Conservation (phyloP, 2,888 invertebrate species). For the Athripsodes cinereus region DNA sequence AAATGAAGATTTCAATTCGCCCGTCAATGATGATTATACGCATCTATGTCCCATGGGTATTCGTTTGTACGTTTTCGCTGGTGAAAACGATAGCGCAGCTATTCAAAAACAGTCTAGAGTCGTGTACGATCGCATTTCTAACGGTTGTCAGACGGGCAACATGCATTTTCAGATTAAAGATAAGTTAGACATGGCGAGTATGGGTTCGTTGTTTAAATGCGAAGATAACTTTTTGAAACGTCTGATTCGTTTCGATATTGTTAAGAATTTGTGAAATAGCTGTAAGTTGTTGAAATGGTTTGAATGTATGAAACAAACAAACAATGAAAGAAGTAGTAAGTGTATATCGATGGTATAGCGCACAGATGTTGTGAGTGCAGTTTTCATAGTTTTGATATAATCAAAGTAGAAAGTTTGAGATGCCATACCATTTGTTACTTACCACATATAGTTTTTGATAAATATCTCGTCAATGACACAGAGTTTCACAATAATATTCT, state of each 20-base stretch:
- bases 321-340: too few relatives aligned
- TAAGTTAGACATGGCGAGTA: slow-evolving; percentile 9
- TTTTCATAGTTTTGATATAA: too few relatives aligned
- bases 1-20: slow-evolving; percentile 7
- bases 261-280: slow-evolving; percentile 10
- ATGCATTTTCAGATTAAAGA: slow-evolving; percentile 24
- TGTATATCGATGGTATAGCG: too few relatives aligned
- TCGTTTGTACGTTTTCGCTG: slow-evolving; percentile 22
- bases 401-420: too few relatives aligned
- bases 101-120: slow-evolving; percentile 20
- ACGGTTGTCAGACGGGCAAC: slow-evolving; percentile 18
- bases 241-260: slow-evolving; percentile 22
- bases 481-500: too few relatives aligned
- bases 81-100: slow-evolving; percentile 10
- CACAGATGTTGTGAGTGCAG: too few relatives aligned
- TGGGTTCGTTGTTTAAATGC: slow-evolving; percentile 12
- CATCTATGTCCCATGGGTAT: slow-evolving; percentile 14
- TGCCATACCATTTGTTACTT: too few relatives aligned
- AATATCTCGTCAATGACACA: too few relatives aligned
- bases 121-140: slow-evolving; percentile 22
- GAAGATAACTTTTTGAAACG: slow-evolving; percentile 22
- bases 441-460: too few relatives aligned
- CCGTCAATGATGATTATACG: slow-evolving; percentile 16
- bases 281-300: too few relatives aligned
- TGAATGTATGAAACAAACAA: too few relatives aligned